These are phyloP conservation scores for Stomorhina lunata DNA, from an alignment of 2,888 invertebrate species.

Conservation along the genomic window DNA sequence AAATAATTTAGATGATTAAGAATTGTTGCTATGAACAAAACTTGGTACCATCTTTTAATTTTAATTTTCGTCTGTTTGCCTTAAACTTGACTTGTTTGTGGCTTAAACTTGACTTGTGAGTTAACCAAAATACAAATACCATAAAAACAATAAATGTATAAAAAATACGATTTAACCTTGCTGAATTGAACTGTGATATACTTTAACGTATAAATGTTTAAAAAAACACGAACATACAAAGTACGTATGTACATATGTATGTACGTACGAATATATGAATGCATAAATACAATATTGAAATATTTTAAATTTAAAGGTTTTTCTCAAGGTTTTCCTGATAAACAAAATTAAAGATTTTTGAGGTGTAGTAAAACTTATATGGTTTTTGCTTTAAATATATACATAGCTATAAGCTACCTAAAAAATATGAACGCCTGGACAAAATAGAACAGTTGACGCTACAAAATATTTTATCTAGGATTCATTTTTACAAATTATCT, in stretches of 20 bases:
- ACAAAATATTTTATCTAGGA: conserved; percentile 1
- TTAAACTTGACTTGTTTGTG: not conserved
- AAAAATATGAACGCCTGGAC: conserved; percentile 57
- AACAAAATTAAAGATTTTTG: not conserved
- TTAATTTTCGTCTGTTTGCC: conserved; percentile 1
- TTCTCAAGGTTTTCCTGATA: conserved; percentile 57
- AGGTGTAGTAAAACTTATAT: not conserved
- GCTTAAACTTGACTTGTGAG: conserved; percentile 4
- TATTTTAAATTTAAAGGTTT: conserved; percentile 41
- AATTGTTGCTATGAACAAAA: conserved; percentile 11
- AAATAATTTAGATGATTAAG: not conserved
- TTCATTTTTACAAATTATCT: not conserved
- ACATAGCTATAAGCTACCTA: conserved; percentile 6
- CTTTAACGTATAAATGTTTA: conserved; percentile 13
- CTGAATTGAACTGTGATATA: conserved; percentile 51
- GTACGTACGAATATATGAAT: not conserved
- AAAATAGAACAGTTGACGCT: conserved; percentile 54
- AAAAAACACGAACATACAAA: not conserved
- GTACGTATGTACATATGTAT: too few relatives aligned
- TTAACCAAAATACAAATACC: conserved; percentile 16
- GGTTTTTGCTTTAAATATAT: not conserved
- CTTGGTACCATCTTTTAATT: not conserved
- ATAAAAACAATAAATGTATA: not conserved
- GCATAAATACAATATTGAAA: not conserved
- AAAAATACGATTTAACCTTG: conserved; percentile 47